These are phyloP conservation scores for Sebastes fasciatus DNA, from an alignment of 2,113 vertebrate species.

Conservation along the genomic window DNA sequence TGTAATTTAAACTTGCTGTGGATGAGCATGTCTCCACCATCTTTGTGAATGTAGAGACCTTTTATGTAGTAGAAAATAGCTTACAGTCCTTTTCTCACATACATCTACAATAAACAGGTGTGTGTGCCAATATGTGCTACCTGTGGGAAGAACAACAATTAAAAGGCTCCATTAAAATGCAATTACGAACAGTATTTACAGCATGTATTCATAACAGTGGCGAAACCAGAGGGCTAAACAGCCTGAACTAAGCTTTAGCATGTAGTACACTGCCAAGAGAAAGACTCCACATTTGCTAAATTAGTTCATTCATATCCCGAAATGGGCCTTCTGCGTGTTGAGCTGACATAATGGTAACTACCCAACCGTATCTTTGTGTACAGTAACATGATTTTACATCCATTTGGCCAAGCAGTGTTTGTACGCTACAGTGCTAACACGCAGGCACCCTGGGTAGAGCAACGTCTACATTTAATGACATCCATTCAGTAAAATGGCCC, in stretches of 20 bases:
- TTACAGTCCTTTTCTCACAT: neutral
- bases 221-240: neutral
- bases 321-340: conserved; percentile 40
- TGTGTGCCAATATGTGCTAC: neutral
- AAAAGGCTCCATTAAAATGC: conserved; percentile 12
- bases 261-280: neutral
- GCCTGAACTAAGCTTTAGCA: neutral
- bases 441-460: conserved; percentile 28
- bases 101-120: neutral
- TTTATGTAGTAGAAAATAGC: neutral
- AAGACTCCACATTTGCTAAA: conserved; percentile 43
- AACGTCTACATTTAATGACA: conserved; percentile 57
- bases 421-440: conserved; percentile 30
- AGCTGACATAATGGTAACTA: conserved; percentile 40
- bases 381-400: conserved; percentile 27
- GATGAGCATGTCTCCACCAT: neutral
- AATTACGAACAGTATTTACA: conserved; percentile 23
- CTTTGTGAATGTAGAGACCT: neutral
- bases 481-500: conserved; percentile 46
- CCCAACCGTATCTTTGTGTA: conserved; percentile 31
- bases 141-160: conserved; percentile 7
- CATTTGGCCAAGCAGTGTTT: conserved; percentile 48
- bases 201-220: conserved; percentile 11
- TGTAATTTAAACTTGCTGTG: neutral
- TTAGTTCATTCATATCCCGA: conserved; percentile 41